Evolutionary conservation across 1,140 invertebrate genomes (phyloP), one percentile per base, ranked within the genome.

Genomic region (Trichomalopsis sarcophagae): DNA sequence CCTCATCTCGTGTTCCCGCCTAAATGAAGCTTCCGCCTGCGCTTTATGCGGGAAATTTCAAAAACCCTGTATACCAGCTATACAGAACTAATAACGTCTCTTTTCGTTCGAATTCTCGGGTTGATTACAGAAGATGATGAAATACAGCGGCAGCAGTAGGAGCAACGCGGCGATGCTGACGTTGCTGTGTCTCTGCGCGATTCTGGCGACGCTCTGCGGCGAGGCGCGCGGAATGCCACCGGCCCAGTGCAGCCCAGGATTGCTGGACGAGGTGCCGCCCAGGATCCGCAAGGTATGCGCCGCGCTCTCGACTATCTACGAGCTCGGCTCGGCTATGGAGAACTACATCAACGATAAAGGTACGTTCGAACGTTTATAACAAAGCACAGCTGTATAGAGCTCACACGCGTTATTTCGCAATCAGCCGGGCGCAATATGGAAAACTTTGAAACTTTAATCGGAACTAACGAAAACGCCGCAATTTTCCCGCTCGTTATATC

Each of bases 271-370:
- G 47, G 91, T 94, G 14, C 94, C 94, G 6, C 93, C 93, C 1
- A 92, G 93, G 89, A 92, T 95, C 77, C 93, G 94, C 73, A 94
- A 94, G 88, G 91, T 94, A 27, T 95, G 94, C 88, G 91, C 91
- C n/a, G 93, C 93, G 2, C 89, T 95, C 0, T 92, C 92, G 13
- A 94, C 93, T 82, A 92, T 94, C 77, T 93, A 93, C 84, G 93
- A 94, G 79, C 91, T 94, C 21, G 92, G 93, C 2, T 91, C 91
- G 13, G 93, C 93, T 6, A 93, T 94, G 92, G 94, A 94, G 84
- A 92, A 91, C 76, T 94, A 94, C 68, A 90, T 94, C 44, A 93
- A 94, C 75, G 93, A 94, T 27, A 94, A 94, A 90, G 92, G 93
- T 27, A 0, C 27, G 27, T 27, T 27, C 1, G 2, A 27, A 27